A percentile compares a stretch with the other conserved stretches of the same genome.
Conservation (phyloP, 2,797 vertebrate genomes). For the Anas acuta region DNA sequence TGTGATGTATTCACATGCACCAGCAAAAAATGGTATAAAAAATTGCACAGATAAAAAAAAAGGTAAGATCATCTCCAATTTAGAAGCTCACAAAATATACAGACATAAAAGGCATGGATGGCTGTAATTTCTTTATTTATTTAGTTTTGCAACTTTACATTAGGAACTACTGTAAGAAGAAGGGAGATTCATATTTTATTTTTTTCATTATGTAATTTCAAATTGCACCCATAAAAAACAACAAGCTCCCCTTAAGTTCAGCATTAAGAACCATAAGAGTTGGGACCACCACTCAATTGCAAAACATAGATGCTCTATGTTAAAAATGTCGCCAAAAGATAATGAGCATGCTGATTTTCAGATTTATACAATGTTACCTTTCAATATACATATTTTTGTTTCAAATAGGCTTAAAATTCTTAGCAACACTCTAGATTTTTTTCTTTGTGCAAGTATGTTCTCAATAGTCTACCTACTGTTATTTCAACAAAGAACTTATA, state of each 20-base stretch:
- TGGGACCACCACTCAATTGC: not conserved
- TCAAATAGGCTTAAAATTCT: not conserved
- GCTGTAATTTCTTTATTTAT: not conserved
- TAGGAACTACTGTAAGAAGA: not conserved
- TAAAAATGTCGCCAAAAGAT: not conserved
- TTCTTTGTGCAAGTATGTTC: not conserved
- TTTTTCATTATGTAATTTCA: not conserved
- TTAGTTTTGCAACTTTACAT: not conserved
- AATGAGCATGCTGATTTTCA: not conserved
- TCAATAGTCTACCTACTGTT: not conserved
- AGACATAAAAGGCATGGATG: not conserved
- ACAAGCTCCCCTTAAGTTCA: not conserved
- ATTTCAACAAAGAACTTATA: not conserved
- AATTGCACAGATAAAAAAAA: not conserved
- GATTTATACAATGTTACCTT: not conserved
- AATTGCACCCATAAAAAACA: not conserved
- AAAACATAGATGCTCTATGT: not conserved
- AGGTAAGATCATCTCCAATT: not conserved
- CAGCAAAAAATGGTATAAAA: not conserved
- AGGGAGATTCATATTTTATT: not conserved
- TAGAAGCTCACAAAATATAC: not conserved
- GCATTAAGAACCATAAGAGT: not conserved
- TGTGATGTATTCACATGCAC: not conserved
- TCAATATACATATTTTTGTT: not conserved
- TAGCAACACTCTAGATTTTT: not conserved